phyloP scores from a whole-genome alignment of 2,797 vertebrate genomes.

The Agapornis canus region DNA sequence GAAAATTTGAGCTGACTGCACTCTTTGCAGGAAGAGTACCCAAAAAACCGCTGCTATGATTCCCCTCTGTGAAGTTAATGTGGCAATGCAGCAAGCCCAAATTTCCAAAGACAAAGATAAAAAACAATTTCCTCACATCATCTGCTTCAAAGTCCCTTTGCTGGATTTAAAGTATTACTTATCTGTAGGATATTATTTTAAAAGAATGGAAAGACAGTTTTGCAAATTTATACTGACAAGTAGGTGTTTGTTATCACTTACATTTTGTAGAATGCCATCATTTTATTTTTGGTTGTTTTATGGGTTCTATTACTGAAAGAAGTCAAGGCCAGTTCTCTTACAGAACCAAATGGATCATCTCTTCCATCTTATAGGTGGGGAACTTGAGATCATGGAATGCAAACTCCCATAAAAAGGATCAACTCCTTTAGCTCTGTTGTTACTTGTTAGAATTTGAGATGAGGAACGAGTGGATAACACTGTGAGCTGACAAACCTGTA shows the following conservation, averaged over 20 bases:
- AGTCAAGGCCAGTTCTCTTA: background rate
- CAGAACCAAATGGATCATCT: background rate
- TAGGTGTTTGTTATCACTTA: constrained; percentile 55
- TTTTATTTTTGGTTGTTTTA: constrained; percentile 45
- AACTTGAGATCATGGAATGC: background rate
- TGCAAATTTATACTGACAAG: constrained; percentile 59
- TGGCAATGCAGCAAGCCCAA: background rate
- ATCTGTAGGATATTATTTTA: constrained; percentile 40
- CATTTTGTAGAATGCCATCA: constrained; percentile 37
- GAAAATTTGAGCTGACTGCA: background rate
- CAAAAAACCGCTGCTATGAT: background rate
- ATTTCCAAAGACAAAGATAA: constrained; percentile 13
- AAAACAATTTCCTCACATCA: background rate
- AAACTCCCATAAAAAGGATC: background rate
- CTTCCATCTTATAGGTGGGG: background rate
- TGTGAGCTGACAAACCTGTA: background rate
- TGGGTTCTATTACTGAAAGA: background rate
- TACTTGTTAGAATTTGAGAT: background rate
- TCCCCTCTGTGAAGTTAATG: background rate
- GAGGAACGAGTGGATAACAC: background rate
- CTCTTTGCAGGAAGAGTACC: background rate
- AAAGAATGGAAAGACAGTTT: constrained; percentile 57
- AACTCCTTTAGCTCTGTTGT: background rate
- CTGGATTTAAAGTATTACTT: background rate
- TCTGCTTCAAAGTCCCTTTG: background rate